phyloP scores from a whole-genome alignment of 2,797 vertebrate genomes.

The Gobionotothen gibberifrons region DNA sequence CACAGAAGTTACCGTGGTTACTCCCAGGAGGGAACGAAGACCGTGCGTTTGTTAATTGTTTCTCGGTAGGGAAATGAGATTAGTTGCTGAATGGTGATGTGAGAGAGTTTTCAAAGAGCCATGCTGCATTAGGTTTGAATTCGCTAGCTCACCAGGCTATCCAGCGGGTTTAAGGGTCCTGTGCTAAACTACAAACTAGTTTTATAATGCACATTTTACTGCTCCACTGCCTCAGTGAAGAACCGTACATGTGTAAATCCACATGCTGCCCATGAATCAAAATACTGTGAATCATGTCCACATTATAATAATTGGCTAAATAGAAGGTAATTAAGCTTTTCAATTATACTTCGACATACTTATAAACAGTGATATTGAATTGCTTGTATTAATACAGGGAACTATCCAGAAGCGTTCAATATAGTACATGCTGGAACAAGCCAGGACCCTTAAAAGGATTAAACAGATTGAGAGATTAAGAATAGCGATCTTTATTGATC shows the following conservation, averaged over 20 bases:
- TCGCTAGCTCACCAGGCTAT: constrained; percentile 62
- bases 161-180: constrained; percentile 48
- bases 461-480: background rate
- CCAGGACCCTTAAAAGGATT: background rate
- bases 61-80: constrained; percentile 86
- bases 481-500: background rate
- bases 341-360: background rate
- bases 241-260: constrained; percentile 34
- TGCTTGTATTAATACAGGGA: background rate
- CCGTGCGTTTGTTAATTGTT: constrained; percentile 86
- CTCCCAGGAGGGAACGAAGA: constrained; percentile 83
- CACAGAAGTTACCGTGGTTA: constrained; percentile 88
- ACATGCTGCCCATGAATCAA: constrained; percentile 13
- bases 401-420: background rate
- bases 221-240: constrained; percentile 19
- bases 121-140: constrained; percentile 80
- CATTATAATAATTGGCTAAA: background rate
- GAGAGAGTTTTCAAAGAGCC: constrained; percentile 83
- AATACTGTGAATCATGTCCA: constrained; percentile 7
- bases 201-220: constrained; percentile 52
- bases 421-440: background rate
- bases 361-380: background rate
- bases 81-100: constrained; percentile 88
- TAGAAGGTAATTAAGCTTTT: background rate
- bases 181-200: constrained; percentile 55